A percentile compares a stretch with the other conserved stretches of the same genome.
These are phyloP conservation scores for Cotesia congregata DNA, from an alignment of 2,888 invertebrate genomes.

Conservation along the genomic window DNA sequence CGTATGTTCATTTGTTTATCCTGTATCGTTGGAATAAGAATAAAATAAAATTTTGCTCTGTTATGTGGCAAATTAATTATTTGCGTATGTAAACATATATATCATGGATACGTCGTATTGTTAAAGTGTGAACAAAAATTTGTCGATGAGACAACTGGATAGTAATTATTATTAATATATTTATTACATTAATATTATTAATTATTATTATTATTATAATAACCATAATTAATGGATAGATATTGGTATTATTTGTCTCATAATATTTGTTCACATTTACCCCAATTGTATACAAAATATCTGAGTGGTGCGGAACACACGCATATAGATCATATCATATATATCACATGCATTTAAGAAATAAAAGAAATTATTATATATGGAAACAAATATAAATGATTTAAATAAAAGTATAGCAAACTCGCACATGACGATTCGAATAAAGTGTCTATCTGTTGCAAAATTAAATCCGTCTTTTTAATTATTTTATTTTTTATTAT, in stretches of 20 bases:
- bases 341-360: slow-evolving; percentile 43
- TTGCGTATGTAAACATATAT: slow-evolving; percentile 39
- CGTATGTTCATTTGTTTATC: slow-evolving; percentile 60
- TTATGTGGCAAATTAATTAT: slow-evolving; percentile 51
- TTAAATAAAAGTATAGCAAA: slow-evolving; percentile 40
- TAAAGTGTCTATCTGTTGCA: slow-evolving; percentile 67
- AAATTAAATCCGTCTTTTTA: slow-evolving; percentile 38
- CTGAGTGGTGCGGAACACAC: slow-evolving; percentile 47
- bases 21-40: slow-evolving; percentile 64
- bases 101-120: slow-evolving; percentile 26
- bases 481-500: slow-evolving; percentile 18
- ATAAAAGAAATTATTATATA: slow-evolving; percentile 32
- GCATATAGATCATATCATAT: slow-evolving; percentile 33
- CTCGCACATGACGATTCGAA: slow-evolving; percentile 57
- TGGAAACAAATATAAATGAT: slow-evolving; percentile 19
- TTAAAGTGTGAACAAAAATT: slow-evolving; percentile 42
- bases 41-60: slow-evolving; percentile 52
- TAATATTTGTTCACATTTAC: slow-evolving; percentile 40
- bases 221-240: neutral
- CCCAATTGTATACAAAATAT: slow-evolving; percentile 40
- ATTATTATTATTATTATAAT: neutral
- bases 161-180: neutral
- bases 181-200: slow-evolving; percentile 6
- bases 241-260: slow-evolving; percentile 26
- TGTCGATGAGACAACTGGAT: slow-evolving; percentile 13